phyloP scores from a whole-genome alignment of 2,113 vertebrate genomes.

The Lanius ludovicianus region DNA sequence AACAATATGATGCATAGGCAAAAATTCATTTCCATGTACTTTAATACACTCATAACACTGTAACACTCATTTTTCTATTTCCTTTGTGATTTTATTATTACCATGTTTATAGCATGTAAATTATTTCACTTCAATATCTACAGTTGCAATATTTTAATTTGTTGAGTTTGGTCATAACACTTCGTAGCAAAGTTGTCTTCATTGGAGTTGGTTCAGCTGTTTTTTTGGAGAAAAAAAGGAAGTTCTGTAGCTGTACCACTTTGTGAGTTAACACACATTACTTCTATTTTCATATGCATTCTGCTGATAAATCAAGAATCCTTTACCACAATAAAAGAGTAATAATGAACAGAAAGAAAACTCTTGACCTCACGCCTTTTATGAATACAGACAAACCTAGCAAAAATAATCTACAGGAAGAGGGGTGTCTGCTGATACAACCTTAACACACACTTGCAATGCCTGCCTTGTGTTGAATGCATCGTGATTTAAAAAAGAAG shows the following conservation, averaged over 20 bases:
- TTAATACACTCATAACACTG: neutral
- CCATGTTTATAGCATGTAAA: neutral
- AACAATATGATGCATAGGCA: neutral
- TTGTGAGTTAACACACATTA: neutral
- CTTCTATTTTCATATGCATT: neutral
- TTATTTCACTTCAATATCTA: neutral
- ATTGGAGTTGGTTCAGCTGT: neutral
- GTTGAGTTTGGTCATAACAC: neutral
- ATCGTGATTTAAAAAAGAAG: neutral
- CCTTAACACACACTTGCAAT: neutral
- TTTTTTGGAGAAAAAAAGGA: neutral
- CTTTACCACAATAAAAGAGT: neutral
- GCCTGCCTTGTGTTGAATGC: neutral
- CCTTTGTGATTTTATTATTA: neutral
- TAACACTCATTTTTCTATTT: neutral
- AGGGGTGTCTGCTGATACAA: neutral
- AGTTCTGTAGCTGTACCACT: neutral
- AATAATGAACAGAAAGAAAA: neutral
- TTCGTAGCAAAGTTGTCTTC: neutral
- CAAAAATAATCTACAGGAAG: neutral
- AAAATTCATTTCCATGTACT: neutral
- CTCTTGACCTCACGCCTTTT: neutral
- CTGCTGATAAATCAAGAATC: neutral
- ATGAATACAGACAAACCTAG: neutral
- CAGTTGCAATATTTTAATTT: neutral